These are phyloP conservation scores for Cheilinus undulatus DNA, from an alignment of 2,113 vertebrate genomes.

Conservation along the genomic window DNA sequence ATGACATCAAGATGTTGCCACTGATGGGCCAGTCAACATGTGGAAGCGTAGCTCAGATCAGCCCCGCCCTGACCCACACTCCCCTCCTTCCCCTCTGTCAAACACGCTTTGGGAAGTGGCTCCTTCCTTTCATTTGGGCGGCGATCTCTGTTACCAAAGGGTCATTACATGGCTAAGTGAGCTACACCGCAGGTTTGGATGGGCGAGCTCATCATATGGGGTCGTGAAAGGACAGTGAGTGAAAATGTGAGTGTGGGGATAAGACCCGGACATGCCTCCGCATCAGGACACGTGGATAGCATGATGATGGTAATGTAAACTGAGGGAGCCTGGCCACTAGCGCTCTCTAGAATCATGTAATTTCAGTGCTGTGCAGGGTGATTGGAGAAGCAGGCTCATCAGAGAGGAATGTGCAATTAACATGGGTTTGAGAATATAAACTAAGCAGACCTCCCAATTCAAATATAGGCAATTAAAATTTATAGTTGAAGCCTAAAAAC, in stretches of 20 bases:
- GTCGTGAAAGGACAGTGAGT: conserved; percentile 77
- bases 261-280: conserved; percentile 35
- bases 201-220: conserved; percentile 79
- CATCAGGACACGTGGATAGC: conserved; percentile 45
- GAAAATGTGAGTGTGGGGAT: conserved; percentile 48
- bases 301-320: conserved; percentile 77
- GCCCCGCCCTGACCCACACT: conserved; percentile 23
- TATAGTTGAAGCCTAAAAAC: not conserved
- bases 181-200: conserved; percentile 66
- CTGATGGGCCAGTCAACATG: conserved; percentile 82
- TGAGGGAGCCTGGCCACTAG: conserved; percentile 57
- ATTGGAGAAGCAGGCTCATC: conserved; percentile 76
- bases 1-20: conserved; percentile 94
- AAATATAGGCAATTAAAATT: not conserved
- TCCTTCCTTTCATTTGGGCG: conserved; percentile 72
- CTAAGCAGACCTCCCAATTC: conserved; percentile 24
- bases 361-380: conserved; percentile 54
- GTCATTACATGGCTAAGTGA: conserved; percentile 84
- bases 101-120: conserved; percentile 79
- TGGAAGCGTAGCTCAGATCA: conserved; percentile 74
- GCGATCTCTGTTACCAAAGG: conserved; percentile 78
- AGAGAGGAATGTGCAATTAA: conserved; percentile 66
- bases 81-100: conserved; percentile 74
- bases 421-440: conserved; percentile 43
- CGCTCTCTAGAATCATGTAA: conserved; percentile 52